Evolutionary conservation across 2,113 vertebrate genomes (phyloP).

Genomic region (Mustelus asterias): DNA sequence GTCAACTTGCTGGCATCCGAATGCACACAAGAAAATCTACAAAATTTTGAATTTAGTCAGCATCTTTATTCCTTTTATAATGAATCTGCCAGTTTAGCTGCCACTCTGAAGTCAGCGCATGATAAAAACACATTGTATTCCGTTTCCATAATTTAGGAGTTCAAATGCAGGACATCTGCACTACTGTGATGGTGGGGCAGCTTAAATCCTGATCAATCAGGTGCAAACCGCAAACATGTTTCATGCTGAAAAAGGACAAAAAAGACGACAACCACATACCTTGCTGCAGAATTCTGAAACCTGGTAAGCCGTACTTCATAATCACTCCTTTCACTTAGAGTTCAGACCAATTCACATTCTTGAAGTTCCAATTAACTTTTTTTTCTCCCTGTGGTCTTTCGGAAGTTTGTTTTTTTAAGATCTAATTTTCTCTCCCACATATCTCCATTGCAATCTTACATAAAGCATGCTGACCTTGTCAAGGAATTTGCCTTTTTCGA

Average conservation of each 20-base stretch:
- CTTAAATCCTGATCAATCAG: slow-evolving; percentile 26
- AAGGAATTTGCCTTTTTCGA: slow-evolving; percentile 14
- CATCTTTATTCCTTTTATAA: neutral
- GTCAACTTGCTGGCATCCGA: neutral
- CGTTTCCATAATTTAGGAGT: neutral
- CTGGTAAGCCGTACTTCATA: neutral
- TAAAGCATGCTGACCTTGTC: neutral
- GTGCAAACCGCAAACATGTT: neutral
- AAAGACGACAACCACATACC: neutral
- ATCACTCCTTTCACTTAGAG: slow-evolving; percentile 5
- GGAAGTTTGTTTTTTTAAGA: slow-evolving; percentile 4
- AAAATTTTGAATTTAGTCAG: neutral
- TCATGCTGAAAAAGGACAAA: neutral
- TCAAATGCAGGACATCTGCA: neutral
- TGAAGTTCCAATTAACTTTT: slow-evolving; percentile 6
- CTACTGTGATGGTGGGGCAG: too few species aligned
- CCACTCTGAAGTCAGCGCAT: neutral
- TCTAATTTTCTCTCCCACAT: slow-evolving; percentile 1
- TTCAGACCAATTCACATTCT: slow-evolving; percentile 24
- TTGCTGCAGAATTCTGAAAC: neutral
- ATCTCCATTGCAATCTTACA: neutral
- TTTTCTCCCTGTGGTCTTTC: neutral
- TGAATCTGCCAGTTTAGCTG: neutral
- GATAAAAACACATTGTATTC: neutral
- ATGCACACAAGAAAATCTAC: neutral